These are phyloP conservation scores for Callyntrura sp. DNA, from an alignment of 2,888 invertebrate genomes.

Conservation along the genomic window DNA sequence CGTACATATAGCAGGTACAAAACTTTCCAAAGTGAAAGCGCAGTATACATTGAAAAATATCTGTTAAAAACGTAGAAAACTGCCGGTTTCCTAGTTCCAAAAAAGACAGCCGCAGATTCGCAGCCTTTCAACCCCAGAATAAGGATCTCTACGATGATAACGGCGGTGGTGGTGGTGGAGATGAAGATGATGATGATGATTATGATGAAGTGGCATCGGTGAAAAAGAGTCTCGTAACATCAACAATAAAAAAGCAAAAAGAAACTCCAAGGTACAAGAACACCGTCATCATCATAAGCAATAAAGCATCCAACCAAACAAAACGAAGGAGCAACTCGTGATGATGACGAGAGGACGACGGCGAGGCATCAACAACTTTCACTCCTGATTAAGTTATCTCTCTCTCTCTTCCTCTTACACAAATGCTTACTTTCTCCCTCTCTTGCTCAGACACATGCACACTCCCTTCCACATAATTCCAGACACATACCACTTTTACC, in stretches of 20 bases:
- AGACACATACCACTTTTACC: slow-evolving; percentile 83
- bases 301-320: slow-evolving; percentile 44
- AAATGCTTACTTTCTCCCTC: neutral
- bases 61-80: neutral
- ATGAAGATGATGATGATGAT: neutral
- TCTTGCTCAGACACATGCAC: slow-evolving; percentile 19
- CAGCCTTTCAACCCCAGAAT: slow-evolving; percentile 59
- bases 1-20: neutral
- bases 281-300: slow-evolving; percentile 3
- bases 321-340: slow-evolving; percentile 54
- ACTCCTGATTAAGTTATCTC: slow-evolving; percentile 83
- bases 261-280: slow-evolving; percentile 24
- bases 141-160: slow-evolving; percentile 18
- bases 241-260: neutral
- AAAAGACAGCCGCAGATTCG: slow-evolving; percentile 23
- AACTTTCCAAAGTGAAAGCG: slow-evolving; percentile 1
- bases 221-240: neutral
- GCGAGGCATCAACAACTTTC: slow-evolving; percentile 81
- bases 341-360: slow-evolving; percentile 38
- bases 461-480: slow-evolving; percentile 78
- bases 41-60: slow-evolving; percentile 8
- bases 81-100: slow-evolving; percentile 11
- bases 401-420: slow-evolving; percentile 30
- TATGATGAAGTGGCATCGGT: neutral
- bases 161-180: no score